phyloP scores from a whole-genome alignment of 2,797 vertebrate genomes.

The Pampus argenteus region DNA sequence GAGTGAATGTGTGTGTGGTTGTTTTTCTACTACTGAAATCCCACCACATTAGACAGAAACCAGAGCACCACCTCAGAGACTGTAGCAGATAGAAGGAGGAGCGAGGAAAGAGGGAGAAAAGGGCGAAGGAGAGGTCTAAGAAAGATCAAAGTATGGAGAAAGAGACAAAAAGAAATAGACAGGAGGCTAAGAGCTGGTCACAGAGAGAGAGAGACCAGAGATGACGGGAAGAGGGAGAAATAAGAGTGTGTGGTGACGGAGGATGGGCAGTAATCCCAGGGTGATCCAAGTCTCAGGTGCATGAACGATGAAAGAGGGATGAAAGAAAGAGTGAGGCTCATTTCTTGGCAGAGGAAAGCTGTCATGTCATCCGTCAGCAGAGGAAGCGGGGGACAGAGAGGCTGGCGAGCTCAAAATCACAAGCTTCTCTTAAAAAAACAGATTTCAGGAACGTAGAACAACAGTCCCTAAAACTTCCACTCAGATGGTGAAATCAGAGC shows the following conservation, averaged over 20 bases:
- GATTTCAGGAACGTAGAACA: no score
- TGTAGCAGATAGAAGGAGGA: conserved; percentile 8
- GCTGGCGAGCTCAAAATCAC: not conserved
- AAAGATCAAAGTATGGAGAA: conserved; percentile 12
- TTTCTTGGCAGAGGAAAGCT: conserved; percentile 16
- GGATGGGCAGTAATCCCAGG: not conserved
- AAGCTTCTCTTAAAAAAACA: no score
- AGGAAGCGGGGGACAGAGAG: not conserved
- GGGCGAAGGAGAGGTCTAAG: not conserved
- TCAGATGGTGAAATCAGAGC: not conserved
- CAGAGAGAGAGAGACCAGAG: conserved; percentile 22
- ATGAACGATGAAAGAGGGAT: conserved; percentile 20
- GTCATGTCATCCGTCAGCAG: conserved; percentile 7
- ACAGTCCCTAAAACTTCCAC: no score
- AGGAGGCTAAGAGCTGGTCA: conserved; percentile 32
- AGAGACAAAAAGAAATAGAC: conserved; percentile 20
- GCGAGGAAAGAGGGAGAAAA: not conserved
- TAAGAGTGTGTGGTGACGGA: conserved; percentile 8
- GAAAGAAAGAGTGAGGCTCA: conserved; percentile 8
- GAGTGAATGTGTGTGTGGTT: not conserved
- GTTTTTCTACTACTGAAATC: conserved; percentile 15
- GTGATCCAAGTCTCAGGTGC: conserved; percentile 28
- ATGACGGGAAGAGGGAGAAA: conserved; percentile 22
- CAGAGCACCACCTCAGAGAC: conserved; percentile 7
- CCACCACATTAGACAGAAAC: conserved; percentile 31